Conservation (phyloP, 2,888 invertebrate species). For the Entomobrya multifasciata region DNA sequence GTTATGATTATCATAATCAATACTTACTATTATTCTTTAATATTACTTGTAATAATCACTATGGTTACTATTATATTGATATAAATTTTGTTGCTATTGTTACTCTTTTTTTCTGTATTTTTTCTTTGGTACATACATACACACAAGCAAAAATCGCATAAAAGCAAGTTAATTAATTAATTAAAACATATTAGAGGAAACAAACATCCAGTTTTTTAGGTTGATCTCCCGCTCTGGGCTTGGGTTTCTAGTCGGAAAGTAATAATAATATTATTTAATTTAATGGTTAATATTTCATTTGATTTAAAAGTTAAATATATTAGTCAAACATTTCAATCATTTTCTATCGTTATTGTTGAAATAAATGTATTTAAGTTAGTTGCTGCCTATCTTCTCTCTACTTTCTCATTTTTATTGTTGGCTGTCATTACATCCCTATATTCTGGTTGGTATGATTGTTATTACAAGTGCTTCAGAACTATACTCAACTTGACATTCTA, state of each 20-base stretch:
- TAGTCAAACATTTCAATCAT: conserved; percentile 51
- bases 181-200: not conserved
- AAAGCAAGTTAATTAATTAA: not conserved
- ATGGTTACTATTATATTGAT: not conserved
- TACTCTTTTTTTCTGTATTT: conserved; percentile 26
- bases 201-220: conserved; percentile 37
- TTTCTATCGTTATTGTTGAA: not conserved
- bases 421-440: not conserved
- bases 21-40: conserved; percentile 7
- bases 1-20: conserved; percentile 17
- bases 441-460: not conserved
- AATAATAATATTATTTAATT: conserved; percentile 20
- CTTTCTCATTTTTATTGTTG: not conserved
- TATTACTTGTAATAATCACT: conserved; percentile 23
- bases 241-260: conserved; percentile 65
- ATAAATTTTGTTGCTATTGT: conserved; percentile 18
- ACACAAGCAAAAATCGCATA: not conserved
- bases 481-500: not conserved
- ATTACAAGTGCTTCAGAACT: not conserved
- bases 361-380: conserved; percentile 1
- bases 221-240: conserved; percentile 62
- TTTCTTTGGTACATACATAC: not conserved
- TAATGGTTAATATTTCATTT: conserved; percentile 20
- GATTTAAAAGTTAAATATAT: not conserved
- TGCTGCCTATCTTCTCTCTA: conserved; percentile 5